Percentiles rank a stretch among this genome's conserved stretches.
Conservation (phyloP, 2,888 invertebrate genomes). For the Synanthedon formicaeformis region DNA sequence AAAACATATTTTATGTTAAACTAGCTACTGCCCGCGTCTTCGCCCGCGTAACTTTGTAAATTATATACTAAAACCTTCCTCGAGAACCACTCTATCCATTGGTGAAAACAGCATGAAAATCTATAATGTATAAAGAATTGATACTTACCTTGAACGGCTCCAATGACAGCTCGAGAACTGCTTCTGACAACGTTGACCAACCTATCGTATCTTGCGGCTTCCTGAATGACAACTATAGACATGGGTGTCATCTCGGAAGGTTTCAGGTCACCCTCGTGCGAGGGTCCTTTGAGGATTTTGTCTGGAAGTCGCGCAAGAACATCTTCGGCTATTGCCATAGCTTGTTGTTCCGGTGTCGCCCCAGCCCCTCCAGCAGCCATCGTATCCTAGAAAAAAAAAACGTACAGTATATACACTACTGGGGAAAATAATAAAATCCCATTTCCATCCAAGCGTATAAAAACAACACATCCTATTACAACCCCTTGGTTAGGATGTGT, state of each 20-base stretch:
- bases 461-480: too few relatives aligned
- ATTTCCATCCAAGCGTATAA: too few relatives aligned
- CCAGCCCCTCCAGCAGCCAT: conserved; percentile 70
- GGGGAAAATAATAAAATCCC: too few relatives aligned
- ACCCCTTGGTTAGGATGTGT: too few relatives aligned
- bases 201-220: conserved; percentile 83
- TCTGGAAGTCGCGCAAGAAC: conserved; percentile 81
- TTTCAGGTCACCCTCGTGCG: conserved; percentile 78
- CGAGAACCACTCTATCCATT: too few relatives aligned
- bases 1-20: not conserved
- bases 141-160: conserved; percentile 87
- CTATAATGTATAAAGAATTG: too few relatives aligned
- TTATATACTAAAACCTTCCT: too few relatives aligned
- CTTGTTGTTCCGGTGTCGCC: conserved; percentile 82
- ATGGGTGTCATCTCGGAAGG: conserved; percentile 85
- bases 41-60: too few relatives aligned
- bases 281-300: conserved; percentile 75
- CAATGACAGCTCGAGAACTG: conserved; percentile 82
- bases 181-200: conserved; percentile 78
- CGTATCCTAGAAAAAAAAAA: conserved; percentile 78
- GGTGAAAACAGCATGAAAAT: too few relatives aligned
- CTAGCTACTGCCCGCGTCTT: too few relatives aligned
- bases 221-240: conserved; percentile 93
- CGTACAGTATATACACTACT: too few relatives aligned
- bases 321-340: conserved; percentile 82